Conservation (phyloP, 2,797 vertebrate species). For the Sebastes taczanowskii region DNA sequence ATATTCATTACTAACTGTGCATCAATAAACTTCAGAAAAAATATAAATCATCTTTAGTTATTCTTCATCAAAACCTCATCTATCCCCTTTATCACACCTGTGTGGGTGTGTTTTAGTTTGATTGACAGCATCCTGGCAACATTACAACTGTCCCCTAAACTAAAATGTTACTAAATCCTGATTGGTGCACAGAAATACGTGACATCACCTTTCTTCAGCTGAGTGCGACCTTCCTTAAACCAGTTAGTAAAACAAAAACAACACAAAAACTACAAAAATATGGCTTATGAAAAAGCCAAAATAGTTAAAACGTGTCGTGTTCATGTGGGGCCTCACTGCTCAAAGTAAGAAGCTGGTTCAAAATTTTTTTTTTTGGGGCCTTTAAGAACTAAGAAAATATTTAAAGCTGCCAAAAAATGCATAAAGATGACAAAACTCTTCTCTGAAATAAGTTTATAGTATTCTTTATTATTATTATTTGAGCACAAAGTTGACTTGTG, state of each 20-base stretch:
- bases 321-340: background rate
- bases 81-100: background rate
- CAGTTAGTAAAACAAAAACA: too few species aligned
- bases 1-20: background rate
- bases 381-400: too few species aligned
- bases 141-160: background rate
- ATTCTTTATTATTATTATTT: background rate
- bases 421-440: too few species aligned
- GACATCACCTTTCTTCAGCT: background rate
- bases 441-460: too few species aligned
- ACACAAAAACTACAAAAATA: background rate
- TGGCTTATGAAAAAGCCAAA: background rate
- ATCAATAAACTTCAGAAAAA: background rate
- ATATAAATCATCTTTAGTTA: background rate
- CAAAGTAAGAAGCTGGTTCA: too few species aligned
- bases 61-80: background rate
- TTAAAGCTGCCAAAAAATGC: background rate
- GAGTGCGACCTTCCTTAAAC: too few species aligned
- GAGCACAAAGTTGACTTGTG: background rate
- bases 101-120: background rate
- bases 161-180: background rate
- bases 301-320: background rate
- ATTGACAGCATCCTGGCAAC: background rate
- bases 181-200: background rate
- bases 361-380: rapidly evolving